Evolutionary conservation across 2,797 vertebrate species (phyloP), one percentile per base, ranked within the genome.

Genomic region (Bradypodion ventrale): DNA sequence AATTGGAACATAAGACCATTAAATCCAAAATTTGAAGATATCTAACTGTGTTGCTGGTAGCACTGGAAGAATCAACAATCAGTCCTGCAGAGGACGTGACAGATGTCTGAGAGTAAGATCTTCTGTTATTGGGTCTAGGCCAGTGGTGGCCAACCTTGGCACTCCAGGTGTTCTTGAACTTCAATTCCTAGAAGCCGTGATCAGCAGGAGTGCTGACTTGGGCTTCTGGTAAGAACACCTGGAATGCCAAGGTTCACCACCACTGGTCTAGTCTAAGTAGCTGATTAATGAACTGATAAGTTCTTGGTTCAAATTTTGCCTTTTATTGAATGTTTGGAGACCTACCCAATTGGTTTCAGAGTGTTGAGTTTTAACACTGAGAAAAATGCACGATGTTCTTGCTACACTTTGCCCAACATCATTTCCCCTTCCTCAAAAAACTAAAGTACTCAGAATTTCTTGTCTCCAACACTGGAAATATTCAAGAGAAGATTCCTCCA

Each of bases 271-370:
- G 7, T 37, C 52, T 77, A 83, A 46, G 66, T 40, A 65, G 60
- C 16, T 4, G 59, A 69, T 27, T 10, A 32, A 37, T 16, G 25
- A 75, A n/a, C 7, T 21, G 40, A 32, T 37, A 21, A 29, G 74
- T 75, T 75, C 62, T 83, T 49, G 69, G 52, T 63, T 78, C 56
- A 72, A 62, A 62, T 72, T n/a, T 29, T 69, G 59, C 25, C 32
- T n/a, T 44, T 23, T 5, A 32, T n/a, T 3, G 5, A 78, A n/a
- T 3, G 12, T 25, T 44, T 42, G 35, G 42, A 69, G 29, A 25
- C 42, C 59, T 42, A 40, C 75, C 52, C 52, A 56, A n/a, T 19
- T 56, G 52, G 23, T 8, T 69, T 44, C 29, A 29, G 49, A 65
- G 12, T 13, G 37, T 46, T 49, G 21, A 3, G 8, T 49, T 29